phyloP scores from a whole-genome alignment of 2,888 invertebrate genomes.

The Nebria brevicollis region DNA sequence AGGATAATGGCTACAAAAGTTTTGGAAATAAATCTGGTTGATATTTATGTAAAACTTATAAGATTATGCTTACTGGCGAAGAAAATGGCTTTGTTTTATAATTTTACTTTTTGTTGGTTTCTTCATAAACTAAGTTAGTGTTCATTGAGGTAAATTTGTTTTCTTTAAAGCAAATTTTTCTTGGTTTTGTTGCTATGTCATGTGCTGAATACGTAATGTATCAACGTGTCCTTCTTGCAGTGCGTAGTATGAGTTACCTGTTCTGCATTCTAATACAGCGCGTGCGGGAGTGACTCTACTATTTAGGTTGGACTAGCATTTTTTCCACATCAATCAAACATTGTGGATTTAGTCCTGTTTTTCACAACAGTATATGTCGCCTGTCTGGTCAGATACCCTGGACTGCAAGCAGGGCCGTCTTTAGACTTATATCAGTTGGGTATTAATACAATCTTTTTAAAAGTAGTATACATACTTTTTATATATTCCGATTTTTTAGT shows the following conservation, averaged over 20 bases:
- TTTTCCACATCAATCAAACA: constrained; percentile 14
- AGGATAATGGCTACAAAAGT: not conserved
- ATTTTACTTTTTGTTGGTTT: not conserved
- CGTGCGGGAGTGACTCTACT: not conserved
- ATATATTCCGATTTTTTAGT: no score
- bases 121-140: constrained; percentile 5
- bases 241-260: not conserved
- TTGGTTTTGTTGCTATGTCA: constrained; percentile 24
- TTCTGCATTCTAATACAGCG: constrained; percentile 6
- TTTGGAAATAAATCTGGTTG: not conserved
- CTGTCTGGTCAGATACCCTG: no score
- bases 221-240: constrained; percentile 10
- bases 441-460: no score
- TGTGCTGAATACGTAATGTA: constrained; percentile 40
- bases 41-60: not conserved
- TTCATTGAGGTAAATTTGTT: constrained; percentile 31
- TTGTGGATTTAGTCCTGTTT: not conserved
- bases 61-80: not conserved
- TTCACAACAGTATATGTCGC: not conserved
- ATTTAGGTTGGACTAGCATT: not conserved
- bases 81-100: not conserved
- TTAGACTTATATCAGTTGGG: no score
- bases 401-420: no score
- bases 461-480: no score
- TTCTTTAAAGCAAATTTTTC: constrained; percentile 27